phyloP scores from a whole-genome alignment of 2,888 invertebrate species.

The Lepidochrysops patricia region DNA sequence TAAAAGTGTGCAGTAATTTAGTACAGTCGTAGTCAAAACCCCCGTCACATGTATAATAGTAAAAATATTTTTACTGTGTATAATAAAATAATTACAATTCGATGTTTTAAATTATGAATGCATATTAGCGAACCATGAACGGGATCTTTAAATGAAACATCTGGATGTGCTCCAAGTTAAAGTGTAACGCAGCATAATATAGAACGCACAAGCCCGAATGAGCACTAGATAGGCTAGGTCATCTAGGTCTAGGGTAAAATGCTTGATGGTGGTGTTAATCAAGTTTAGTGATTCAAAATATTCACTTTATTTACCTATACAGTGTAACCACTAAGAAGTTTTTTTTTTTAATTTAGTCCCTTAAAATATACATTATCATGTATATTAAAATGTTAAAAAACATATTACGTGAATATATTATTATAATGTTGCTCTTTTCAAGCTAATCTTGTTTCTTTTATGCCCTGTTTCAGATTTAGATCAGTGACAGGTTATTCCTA shows the following conservation, averaged over 20 bases:
- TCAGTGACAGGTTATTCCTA: slow-evolving; percentile 22
- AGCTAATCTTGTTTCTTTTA: neutral
- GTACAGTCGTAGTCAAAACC: slow-evolving; percentile 37
- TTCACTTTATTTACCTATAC: too few relatives aligned
- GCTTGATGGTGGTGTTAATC: too few relatives aligned
- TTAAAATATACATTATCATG: too few relatives aligned
- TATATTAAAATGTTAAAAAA: too few relatives aligned
- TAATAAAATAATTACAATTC: neutral
- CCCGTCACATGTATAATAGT: neutral
- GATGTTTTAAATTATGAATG: too few relatives aligned
- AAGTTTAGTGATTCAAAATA: too few relatives aligned
- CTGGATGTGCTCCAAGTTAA: slow-evolving; percentile 28
- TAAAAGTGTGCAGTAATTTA: slow-evolving; percentile 39
- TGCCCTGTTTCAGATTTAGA: slow-evolving; percentile 4
- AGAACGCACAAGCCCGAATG: neutral
- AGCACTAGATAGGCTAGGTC: neutral
- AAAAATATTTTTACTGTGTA: neutral
- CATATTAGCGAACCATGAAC: slow-evolving; percentile 14
- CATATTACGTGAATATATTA: neutral
- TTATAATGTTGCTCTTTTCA: neutral
- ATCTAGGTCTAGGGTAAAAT: neutral
- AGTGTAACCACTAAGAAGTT: too few relatives aligned
- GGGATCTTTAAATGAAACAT: slow-evolving; percentile 26
- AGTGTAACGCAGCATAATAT: slow-evolving; percentile 20
- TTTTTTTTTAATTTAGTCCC: too few relatives aligned